Evolutionary conservation across 2,113 vertebrate genomes (phyloP), one percentile per base, ranked within the genome.

Genomic region (Lutjanus erythropterus): DNA sequence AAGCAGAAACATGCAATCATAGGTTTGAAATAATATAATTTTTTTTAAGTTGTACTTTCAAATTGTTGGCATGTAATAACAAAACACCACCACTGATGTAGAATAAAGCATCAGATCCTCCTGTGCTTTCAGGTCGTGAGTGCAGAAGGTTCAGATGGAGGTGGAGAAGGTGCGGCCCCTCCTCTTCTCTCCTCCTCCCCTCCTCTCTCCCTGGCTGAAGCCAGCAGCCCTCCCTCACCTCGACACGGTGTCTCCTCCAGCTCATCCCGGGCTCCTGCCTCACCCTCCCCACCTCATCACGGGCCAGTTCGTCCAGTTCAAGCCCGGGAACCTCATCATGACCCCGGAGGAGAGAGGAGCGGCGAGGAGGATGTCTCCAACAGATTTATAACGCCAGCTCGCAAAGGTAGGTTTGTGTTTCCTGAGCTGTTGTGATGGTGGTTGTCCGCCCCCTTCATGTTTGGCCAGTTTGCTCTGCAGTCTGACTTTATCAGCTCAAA

Each of bases 341-440:
- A 77, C 88, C 80, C 61, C 80, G 33, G 74, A 33, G 41, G 46
- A 29, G 23, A n/a, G 49, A 75, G 37, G 69, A 50, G 29, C 74
- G 41, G n/a, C n/a, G n/a, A n/a, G n/a, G n/a, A 79, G 74, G 71
- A 86, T 49, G 82, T 15, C 31, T 71, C 69, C 42, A 3, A 12
- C 61, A 72, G 25, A 58, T 46, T 70, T 31, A 29, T 88, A 76
- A 66, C 31, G 46, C 39, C 41, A 66, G 70, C 66, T 73, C 77
- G 15, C 27, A 71, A 83, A 91, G 92, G 91, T 93, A 84, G 49
- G 82, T 50, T 35, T 55, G 35, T 10, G 52, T 62, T 69, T 71
- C 27, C 65, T 55, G 41, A 18, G 35, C 49, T 75, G 71, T 35
- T 55, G 25, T 25, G 6, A 70, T 31, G 25, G 15, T 46, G 31